A percentile compares a stretch with the other conserved stretches of the same genome.
Evolutionary conservation across 2,888 invertebrate species (phyloP).

Genomic region (Synergus umbraculus): DNA sequence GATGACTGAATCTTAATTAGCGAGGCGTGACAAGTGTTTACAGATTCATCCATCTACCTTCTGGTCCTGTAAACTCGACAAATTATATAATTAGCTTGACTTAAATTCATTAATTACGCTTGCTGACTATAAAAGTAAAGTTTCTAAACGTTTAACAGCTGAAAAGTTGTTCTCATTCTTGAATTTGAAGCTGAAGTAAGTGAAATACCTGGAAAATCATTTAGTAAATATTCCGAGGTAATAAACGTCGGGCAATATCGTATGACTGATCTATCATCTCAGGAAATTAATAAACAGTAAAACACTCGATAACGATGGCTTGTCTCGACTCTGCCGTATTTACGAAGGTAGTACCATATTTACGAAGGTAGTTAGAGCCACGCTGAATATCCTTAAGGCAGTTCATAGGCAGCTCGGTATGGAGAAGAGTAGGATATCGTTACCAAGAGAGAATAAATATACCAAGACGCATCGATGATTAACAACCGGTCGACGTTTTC

Average conservation of each 20-base stretch:
- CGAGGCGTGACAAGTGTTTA: slow-evolving; percentile 66
- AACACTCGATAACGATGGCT: slow-evolving; percentile 39
- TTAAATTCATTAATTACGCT: too few species aligned
- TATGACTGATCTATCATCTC: slow-evolving; percentile 1
- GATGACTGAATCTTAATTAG: slow-evolving; percentile 74
- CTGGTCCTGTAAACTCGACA: not conserved
- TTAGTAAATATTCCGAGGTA: slow-evolving; percentile 1
- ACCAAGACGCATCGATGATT: slow-evolving; percentile 70
- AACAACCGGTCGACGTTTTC: slow-evolving; percentile 65
- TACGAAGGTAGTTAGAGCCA: slow-evolving; percentile 59
- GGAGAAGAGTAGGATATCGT: slow-evolving; percentile 27
- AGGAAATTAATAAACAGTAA: slow-evolving; percentile 31
- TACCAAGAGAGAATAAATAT: slow-evolving; percentile 51
- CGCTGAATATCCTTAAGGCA: slow-evolving; percentile 49
- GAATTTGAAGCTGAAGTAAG: not conserved
- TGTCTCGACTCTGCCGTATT: slow-evolving; percentile 22
- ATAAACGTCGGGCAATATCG: slow-evolving; percentile 11
- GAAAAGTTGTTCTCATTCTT: too few species aligned
- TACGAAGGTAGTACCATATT: slow-evolving; percentile 47
- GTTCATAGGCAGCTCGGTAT: slow-evolving; percentile 52
- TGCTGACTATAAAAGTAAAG: too few species aligned
- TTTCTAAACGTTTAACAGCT: too few species aligned
- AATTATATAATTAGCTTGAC: too few species aligned
- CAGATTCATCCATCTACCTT: slow-evolving; percentile 18
- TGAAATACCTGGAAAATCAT: not conserved